Conservation (phyloP, 2,797 vertebrate species). For the Amblyraja radiata region DNA sequence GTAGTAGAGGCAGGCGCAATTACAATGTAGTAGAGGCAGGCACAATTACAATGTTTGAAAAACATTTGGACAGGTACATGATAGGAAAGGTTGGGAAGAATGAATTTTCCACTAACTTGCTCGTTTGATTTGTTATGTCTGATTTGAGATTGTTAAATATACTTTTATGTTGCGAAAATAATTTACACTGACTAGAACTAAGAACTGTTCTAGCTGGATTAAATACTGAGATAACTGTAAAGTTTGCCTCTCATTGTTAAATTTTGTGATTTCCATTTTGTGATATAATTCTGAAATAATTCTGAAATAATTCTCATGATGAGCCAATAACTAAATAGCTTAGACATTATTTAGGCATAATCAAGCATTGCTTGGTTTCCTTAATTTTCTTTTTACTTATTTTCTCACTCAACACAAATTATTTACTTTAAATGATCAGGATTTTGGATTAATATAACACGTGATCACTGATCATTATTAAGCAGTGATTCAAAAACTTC, state of each 20-base stretch:
- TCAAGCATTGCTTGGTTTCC: neutral
- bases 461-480: neutral
- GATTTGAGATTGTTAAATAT: neutral
- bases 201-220: neutral
- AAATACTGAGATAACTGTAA: neutral
- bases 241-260: neutral
- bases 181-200: conserved; percentile 2
- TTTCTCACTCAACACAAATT: neutral
- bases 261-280: neutral
- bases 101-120: neutral
- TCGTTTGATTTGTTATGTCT: neutral
- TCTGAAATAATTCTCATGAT: neutral
- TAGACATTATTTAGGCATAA: neutral
- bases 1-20: too few relatives aligned
- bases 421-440: neutral
- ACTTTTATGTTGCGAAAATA: neutral
- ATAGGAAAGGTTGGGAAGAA: neutral
- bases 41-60: too few relatives aligned
- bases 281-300: neutral
- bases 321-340: neutral
- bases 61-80: too few relatives aligned
- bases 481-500: neutral
- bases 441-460: neutral
- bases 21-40: too few relatives aligned
- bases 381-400: neutral